These are phyloP conservation scores for Acanthosepion pharaonis DNA, from an alignment of 2,888 invertebrate species.

Conservation along the genomic window DNA sequence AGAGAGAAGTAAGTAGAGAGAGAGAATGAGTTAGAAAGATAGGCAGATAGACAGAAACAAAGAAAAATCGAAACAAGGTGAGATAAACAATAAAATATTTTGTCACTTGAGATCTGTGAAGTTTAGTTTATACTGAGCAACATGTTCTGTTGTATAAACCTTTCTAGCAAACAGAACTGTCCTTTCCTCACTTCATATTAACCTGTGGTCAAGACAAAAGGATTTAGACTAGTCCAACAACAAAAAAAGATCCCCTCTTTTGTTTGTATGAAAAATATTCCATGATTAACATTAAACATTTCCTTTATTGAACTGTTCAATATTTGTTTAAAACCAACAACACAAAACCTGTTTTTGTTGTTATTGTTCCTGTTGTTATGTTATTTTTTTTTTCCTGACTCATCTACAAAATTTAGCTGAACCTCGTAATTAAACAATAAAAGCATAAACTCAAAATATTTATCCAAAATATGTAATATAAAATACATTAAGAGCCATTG, in stretches of 20 bases:
- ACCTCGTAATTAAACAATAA: neutral
- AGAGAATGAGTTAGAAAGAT: too few species aligned
- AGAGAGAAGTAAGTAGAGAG: too few species aligned
- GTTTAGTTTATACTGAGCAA: neutral
- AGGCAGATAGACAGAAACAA: too few species aligned
- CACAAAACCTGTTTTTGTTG: neutral
- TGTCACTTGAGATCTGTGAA: neutral
- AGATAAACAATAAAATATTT: neutral
- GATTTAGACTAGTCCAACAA: neutral
- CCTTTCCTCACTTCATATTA: neutral
- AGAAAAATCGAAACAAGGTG: neutral
- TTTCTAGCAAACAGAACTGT: neutral
- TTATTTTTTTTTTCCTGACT: neutral
- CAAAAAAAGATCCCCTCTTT: neutral
- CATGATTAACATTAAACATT: neutral
- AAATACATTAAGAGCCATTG: neutral
- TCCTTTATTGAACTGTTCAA: neutral
- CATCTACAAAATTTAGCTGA: neutral
- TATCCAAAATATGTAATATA: conserved; percentile 6
- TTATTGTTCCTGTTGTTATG: neutral
- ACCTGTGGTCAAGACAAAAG: neutral
- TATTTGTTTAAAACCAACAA: neutral
- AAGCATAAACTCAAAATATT: conserved; percentile 9
- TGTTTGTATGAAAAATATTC: neutral
- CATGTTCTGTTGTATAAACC: neutral